Evolutionary conservation across 2,797 vertebrate species (phyloP).

Genomic region (Eupleurogrammus muticus): DNA sequence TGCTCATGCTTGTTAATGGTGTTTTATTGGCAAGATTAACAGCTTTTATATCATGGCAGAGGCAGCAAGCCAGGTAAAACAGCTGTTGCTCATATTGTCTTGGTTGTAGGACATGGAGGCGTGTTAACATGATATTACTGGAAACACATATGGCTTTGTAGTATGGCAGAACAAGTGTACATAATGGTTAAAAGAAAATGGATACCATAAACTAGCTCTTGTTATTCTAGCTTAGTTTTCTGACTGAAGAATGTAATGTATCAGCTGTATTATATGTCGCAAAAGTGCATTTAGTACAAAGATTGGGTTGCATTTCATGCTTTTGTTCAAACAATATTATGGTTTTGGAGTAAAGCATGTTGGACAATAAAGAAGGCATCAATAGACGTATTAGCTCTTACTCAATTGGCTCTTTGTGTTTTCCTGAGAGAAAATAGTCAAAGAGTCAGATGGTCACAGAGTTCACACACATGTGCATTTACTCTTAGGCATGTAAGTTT

Average conservation of each 20-base stretch:
- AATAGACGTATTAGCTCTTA: slow-evolving; percentile 53
- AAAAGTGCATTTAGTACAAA: slow-evolving; percentile 36
- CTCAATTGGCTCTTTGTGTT: slow-evolving; percentile 65
- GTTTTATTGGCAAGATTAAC: slow-evolving; percentile 84
- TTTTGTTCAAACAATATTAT: slow-evolving; percentile 39
- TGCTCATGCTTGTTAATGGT: slow-evolving; percentile 78
- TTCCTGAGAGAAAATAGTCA: slow-evolving; percentile 57
- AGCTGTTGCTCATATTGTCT: slow-evolving; percentile 82
- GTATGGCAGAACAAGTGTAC: slow-evolving; percentile 47
- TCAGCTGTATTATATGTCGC: slow-evolving; percentile 26
- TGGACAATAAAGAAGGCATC: slow-evolving; percentile 38
- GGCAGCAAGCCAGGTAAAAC: slow-evolving; percentile 81
- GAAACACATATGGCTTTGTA: slow-evolving; percentile 64
- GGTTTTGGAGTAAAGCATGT: slow-evolving; percentile 39
- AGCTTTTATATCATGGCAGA: slow-evolving; percentile 81
- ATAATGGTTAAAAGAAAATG: slow-evolving; percentile 44
- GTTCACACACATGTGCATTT: slow-evolving; percentile 65
- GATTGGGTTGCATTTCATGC: slow-evolving; percentile 8
- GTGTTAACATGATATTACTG: slow-evolving; percentile 69
- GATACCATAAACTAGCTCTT: slow-evolving; percentile 33
- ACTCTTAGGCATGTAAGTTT: slow-evolving; percentile 66
- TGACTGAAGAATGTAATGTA: slow-evolving; percentile 35
- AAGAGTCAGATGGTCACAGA: slow-evolving; percentile 66
- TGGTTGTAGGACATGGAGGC: slow-evolving; percentile 69
- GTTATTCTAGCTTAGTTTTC: slow-evolving; percentile 35